Conservation (phyloP, 2,888 invertebrate genomes). For the Drosophila subquinaria region DNA sequence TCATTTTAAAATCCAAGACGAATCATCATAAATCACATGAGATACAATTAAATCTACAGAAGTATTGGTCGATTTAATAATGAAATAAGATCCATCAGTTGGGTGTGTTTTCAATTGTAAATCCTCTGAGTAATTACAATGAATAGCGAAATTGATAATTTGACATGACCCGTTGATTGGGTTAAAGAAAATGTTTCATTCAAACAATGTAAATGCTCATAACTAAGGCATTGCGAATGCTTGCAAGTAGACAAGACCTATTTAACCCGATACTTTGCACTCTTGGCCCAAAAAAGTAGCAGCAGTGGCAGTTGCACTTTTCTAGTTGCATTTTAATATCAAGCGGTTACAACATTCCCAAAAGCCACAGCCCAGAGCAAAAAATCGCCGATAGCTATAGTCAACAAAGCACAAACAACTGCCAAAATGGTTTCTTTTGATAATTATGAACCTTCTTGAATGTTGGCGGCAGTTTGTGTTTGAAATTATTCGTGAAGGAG, state of each 20-base stretch:
- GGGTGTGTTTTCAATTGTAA: slow-evolving; percentile 9
- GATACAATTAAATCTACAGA: slow-evolving; percentile 3
- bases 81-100: slow-evolving; percentile 27
- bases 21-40: slow-evolving; percentile 39
- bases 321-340: slow-evolving; percentile 42
- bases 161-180: slow-evolving; percentile 33
- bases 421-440: slow-evolving; percentile 54
- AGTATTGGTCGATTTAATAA: slow-evolving; percentile 21
- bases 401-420: slow-evolving; percentile 15
- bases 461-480: slow-evolving; percentile 77
- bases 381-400: slow-evolving; percentile 21
- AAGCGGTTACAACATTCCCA: slow-evolving; percentile 68
- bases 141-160: slow-evolving; percentile 14
- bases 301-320: slow-evolving; percentile 17
- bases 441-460: slow-evolving; percentile 78
- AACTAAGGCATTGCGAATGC: slow-evolving; percentile 33
- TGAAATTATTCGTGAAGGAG: slow-evolving; percentile 80
- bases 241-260: slow-evolving; percentile 58
- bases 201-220: slow-evolving; percentile 26
- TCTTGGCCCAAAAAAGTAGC: slow-evolving; percentile 62
- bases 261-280: slow-evolving; percentile 74
- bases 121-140: neutral
- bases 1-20: slow-evolving; percentile 32
- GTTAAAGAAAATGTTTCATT: slow-evolving; percentile 15
- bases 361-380: slow-evolving; percentile 65